Evolutionary conservation across 2,797 vertebrate genomes (phyloP).

Genomic region (Pelobates cultripes): DNA sequence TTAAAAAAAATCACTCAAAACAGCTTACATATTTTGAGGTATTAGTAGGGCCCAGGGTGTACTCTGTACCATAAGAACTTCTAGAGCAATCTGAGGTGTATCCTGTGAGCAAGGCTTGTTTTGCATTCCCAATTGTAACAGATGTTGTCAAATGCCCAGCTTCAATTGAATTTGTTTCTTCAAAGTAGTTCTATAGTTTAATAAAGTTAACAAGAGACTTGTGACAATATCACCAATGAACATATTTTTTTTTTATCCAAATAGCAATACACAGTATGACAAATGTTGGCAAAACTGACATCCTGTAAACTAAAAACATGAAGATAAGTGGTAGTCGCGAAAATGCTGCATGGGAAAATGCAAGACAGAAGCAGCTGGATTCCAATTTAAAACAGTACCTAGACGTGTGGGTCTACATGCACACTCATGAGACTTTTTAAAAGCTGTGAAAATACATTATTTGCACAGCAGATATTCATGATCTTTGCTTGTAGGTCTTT

Average conservation of each 20-base stretch:
- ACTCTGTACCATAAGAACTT: slow-evolving; percentile 6
- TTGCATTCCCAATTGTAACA: slow-evolving; percentile 11
- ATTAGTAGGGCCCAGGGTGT: background rate
- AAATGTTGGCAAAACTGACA: slow-evolving; percentile 14
- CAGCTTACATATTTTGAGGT: slow-evolving; percentile 3
- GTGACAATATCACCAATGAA: slow-evolving; percentile 23
- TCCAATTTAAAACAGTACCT: slow-evolving; percentile 27
- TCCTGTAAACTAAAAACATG: background rate
- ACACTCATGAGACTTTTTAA: background rate
- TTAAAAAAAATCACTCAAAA: background rate
- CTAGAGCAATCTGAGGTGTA: background rate
- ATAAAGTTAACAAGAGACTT: slow-evolving; percentile 20
- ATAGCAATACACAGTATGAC: slow-evolving; percentile 22
- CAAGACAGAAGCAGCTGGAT: slow-evolving; percentile 30
- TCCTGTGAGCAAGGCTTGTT: slow-evolving; percentile 17
- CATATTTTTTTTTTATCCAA: slow-evolving; percentile 27
- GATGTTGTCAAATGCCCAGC: slow-evolving; percentile 9
- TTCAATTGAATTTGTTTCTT: slow-evolving; percentile 14
- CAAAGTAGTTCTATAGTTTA: background rate
- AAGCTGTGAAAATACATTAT: slow-evolving; percentile 24
- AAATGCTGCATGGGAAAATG: slow-evolving; percentile 7
- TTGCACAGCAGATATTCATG: background rate
- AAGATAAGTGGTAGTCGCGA: slow-evolving; percentile 10
- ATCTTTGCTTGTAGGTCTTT: slow-evolving; percentile 2
- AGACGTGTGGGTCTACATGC: slow-evolving; percentile 5